Percentiles rank a stretch among this genome's conserved stretches.
These are phyloP conservation scores for Acrocyrtus sp. DNA, from an alignment of 2,888 invertebrate genomes.

Conservation along the genomic window DNA sequence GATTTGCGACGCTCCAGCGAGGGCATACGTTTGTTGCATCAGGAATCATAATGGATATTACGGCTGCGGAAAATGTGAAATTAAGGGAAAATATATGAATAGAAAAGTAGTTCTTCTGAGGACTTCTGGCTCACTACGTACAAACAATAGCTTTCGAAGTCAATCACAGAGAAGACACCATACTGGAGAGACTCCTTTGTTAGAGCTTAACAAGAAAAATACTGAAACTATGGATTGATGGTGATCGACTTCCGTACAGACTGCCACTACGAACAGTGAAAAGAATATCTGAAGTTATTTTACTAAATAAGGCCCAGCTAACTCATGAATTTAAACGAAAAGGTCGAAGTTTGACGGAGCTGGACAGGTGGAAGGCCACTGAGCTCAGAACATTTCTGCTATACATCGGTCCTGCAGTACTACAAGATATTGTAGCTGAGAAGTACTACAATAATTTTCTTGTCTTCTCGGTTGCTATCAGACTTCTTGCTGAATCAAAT, in stretches of 20 bases:
- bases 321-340: slow-evolving; percentile 34
- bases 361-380: slow-evolving; percentile 46
- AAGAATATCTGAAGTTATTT: not conserved
- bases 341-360: slow-evolving; percentile 23
- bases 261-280: not conserved
- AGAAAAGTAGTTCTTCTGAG: slow-evolving; percentile 3
- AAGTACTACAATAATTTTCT: slow-evolving; percentile 25
- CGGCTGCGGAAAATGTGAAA: slow-evolving; percentile 24
- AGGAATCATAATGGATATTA: slow-evolving; percentile 34
- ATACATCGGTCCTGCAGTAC: slow-evolving; percentile 29
- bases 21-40: slow-evolving; percentile 10
- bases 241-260: not conserved
- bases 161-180: slow-evolving; percentile 5
- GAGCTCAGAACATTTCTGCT: too few species aligned
- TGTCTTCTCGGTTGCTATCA: slow-evolving; percentile 16
- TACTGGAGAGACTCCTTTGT: not conserved
- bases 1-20: slow-evolving; percentile 39
- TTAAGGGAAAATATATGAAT: slow-evolving; percentile 22
- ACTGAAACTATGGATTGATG: not conserved
- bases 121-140: not conserved
- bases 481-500: not conserved
- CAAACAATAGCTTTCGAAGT: slow-evolving; percentile 2
- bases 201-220: not conserved
- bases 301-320: not conserved
- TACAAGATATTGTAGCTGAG: slow-evolving; percentile 6